Evolutionary conservation across 2,113 vertebrate species (phyloP).

Genomic region (Nibea coibor): DNA sequence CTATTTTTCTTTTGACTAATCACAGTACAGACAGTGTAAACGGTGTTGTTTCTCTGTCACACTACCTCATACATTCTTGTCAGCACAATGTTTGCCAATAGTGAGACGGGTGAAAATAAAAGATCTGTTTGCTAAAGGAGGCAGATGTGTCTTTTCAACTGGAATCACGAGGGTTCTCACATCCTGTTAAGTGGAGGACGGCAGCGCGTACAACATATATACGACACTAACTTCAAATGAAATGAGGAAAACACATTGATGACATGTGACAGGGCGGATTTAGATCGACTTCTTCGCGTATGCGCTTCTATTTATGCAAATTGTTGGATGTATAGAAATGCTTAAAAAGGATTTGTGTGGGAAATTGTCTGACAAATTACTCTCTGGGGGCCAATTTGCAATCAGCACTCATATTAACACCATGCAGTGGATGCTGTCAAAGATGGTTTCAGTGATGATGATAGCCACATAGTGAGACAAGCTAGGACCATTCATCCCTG

Average conservation of each 20-base stretch:
- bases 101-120: conserved; percentile 1
- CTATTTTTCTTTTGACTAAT: background rate
- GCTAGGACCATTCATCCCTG: conserved; percentile 46
- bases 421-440: conserved; percentile 20
- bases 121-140: conserved; percentile 1
- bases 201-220: background rate
- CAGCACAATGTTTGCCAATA: conserved; percentile 9
- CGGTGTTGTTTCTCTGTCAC: background rate
- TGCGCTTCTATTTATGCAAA: conserved; percentile 18
- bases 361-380: conserved; percentile 34
- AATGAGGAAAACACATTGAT: background rate
- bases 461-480: conserved; percentile 26
- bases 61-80: conserved; percentile 1
- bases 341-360: conserved; percentile 6
- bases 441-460: conserved; percentile 39
- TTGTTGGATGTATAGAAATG: background rate
- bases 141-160: conserved; percentile 26
- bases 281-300: background rate
- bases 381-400: conserved; percentile 55
- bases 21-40: background rate
- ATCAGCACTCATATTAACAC: conserved; percentile 48
- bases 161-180: background rate
- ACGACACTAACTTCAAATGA: background rate
- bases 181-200: conserved; percentile 5
- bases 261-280: background rate